Percentiles rank a stretch among this genome's conserved stretches.
These are phyloP conservation scores for Acipenser transmontanus DNA, from an alignment of 2,797 vertebrate genomes.

Conservation along the genomic window DNA sequence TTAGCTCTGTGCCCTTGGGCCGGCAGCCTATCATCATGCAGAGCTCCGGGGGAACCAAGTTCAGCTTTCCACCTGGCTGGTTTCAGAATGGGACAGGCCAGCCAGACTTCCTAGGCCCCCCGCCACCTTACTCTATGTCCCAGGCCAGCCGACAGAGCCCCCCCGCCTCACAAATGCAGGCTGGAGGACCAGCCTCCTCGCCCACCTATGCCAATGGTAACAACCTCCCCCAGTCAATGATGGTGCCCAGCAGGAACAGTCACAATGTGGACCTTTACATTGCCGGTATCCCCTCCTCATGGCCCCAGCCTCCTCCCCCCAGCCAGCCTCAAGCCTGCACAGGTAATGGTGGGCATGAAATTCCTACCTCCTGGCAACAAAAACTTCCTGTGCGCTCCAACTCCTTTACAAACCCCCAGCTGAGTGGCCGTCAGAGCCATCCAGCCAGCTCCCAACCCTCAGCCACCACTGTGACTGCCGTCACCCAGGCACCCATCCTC, in stretches of 20 bases:
- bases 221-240: slow-evolving; percentile 72
- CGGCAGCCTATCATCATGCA: slow-evolving; percentile 96
- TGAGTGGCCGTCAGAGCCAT: slow-evolving; percentile 62
- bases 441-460: slow-evolving; percentile 78
- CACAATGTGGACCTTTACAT: slow-evolving; percentile 86
- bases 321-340: slow-evolving; percentile 63
- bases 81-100: slow-evolving; percentile 77
- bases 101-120: slow-evolving; percentile 78
- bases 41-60: slow-evolving; percentile 77
- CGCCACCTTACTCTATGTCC: slow-evolving; percentile 80
- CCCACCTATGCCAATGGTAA: slow-evolving; percentile 77
- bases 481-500: slow-evolving; percentile 88
- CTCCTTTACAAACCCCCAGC: slow-evolving; percentile 83
- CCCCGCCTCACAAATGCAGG: slow-evolving; percentile 78
- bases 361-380: slow-evolving; percentile 65
- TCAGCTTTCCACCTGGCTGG: slow-evolving; percentile 76
- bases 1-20: slow-evolving; percentile 76
- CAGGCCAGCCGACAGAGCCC: slow-evolving; percentile 78
- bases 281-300: slow-evolving; percentile 63
- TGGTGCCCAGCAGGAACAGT: slow-evolving; percentile 84
- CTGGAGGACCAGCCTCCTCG: slow-evolving; percentile 68
- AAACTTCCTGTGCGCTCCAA: slow-evolving; percentile 81
- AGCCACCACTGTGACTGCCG: slow-evolving; percentile 87
- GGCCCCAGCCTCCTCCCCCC: slow-evolving; percentile 69
- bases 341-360: slow-evolving; percentile 65